phyloP scores from a whole-genome alignment of 2,888 invertebrate species.

The Oscheius myriophilus region DNA sequence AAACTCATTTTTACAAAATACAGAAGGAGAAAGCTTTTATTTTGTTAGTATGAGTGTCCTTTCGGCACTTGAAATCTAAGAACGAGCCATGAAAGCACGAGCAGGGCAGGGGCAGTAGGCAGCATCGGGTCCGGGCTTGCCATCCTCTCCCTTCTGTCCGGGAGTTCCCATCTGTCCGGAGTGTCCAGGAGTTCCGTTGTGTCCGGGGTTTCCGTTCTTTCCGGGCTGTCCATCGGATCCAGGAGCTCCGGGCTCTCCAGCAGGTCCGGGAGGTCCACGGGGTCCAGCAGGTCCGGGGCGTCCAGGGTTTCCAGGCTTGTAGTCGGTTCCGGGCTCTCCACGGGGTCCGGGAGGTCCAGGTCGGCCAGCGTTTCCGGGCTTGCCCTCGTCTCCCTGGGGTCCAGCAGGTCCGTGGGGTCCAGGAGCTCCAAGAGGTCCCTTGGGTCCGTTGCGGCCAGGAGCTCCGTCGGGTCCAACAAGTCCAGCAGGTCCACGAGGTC shows the following conservation, averaged over 20 bases:
- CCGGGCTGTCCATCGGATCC: constrained; percentile 55
- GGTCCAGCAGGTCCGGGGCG: constrained; percentile 51
- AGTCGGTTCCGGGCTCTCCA: constrained; percentile 52
- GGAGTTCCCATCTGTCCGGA: constrained; percentile 50
- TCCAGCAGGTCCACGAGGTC: constrained; percentile 49
- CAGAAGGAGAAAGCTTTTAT: too few relatives aligned
- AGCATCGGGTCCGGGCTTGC: too few relatives aligned
- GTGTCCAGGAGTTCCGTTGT: constrained; percentile 50
- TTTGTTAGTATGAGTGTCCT: too few relatives aligned
- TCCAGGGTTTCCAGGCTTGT: constrained; percentile 52
- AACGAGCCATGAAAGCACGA: too few relatives aligned
- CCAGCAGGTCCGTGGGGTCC: constrained; percentile 48
- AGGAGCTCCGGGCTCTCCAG: neutral
- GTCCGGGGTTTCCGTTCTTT: constrained; percentile 39
- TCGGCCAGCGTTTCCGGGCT: constrained; percentile 49
- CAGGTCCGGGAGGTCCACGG: constrained; percentile 42
- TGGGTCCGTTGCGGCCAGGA: constrained; percentile 36
- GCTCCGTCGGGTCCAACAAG: constrained; percentile 46
- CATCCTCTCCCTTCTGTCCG: neutral
- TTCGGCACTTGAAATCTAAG: too few relatives aligned
- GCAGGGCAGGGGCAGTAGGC: too few relatives aligned
- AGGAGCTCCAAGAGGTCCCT: constrained; percentile 42
- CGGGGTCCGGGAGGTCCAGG: constrained; percentile 50
- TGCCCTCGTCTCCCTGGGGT: constrained; percentile 48
- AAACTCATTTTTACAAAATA: too few relatives aligned